These are phyloP conservation scores for Heliothis subflexa DNA, from an alignment of 1,140 invertebrate species.

Conservation along the genomic window DNA sequence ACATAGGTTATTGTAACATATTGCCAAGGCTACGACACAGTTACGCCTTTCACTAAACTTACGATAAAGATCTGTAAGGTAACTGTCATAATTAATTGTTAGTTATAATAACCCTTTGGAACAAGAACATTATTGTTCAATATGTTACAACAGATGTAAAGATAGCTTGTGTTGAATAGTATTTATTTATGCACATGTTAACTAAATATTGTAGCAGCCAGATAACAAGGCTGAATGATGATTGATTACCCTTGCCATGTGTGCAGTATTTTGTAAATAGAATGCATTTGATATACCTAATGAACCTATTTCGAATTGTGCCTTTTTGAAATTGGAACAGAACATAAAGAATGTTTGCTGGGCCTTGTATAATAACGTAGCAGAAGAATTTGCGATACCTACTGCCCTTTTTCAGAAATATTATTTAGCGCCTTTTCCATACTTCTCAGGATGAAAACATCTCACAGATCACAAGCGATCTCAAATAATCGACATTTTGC, in stretches of 20 bases:
- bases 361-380: no score
- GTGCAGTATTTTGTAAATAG: not conserved
- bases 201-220: not conserved
- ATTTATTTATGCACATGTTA: not conserved
- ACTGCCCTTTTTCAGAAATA: no score
- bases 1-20: conserved; percentile 6
- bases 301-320: not conserved
- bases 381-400: no score
- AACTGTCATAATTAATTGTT: not conserved
- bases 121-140: no score
- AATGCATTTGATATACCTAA: not conserved
- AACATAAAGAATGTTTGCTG: no score
- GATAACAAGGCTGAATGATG: not conserved
- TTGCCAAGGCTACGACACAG: conserved; percentile 28
- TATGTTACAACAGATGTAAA: no score
- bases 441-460: no score
- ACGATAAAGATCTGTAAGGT: not conserved
- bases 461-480: no score
- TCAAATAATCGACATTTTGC: no score
- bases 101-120: not conserved
- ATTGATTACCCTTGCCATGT: not conserved
- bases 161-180: not conserved
- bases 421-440: no score
- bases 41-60: conserved; percentile 34
- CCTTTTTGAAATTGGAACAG: no score